Evolutionary conservation across 2,113 vertebrate genomes (phyloP).

Genomic region (Rhizomys pruinosus): DNA sequence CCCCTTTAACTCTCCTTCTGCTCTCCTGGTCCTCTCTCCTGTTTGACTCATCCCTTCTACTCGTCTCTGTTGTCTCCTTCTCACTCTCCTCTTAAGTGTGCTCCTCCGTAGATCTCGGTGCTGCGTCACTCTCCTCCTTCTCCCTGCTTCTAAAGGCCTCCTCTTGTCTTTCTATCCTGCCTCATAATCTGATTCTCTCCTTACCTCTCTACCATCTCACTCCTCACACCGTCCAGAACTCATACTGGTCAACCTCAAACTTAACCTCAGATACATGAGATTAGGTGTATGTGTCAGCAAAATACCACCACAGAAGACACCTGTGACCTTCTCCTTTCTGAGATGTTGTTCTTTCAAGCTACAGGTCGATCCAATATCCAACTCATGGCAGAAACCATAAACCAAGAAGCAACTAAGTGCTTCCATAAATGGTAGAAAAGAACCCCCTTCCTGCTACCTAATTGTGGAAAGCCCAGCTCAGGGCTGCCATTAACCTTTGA

Average conservation of each 20-base stretch:
- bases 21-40: no score
- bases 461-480: neutral
- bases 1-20: no score
- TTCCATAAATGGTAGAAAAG: slow-evolving; percentile 28
- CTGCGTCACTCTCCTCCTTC: no score
- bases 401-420: slow-evolving; percentile 33
- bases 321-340: neutral
- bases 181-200: neutral
- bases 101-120: no score
- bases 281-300: neutral
- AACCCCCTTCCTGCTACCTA: neutral
- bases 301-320: neutral
- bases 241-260: neutral
- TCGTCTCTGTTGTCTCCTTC: no score
- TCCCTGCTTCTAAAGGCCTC: no score
- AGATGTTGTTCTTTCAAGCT: slow-evolving; percentile 41
- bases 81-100: no score
- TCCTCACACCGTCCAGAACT: neutral
- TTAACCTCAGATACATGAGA: neutral
- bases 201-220: no score
- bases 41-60: no score
- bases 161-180: no score
- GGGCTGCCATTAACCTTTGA: slow-evolving; percentile 13
- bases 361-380: slow-evolving; percentile 63
- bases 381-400: slow-evolving; percentile 34